Percentiles rank a stretch among this genome's conserved stretches.
These are phyloP conservation scores for Tretioscincus oriximinensis DNA, from an alignment of 2,113 vertebrate species.

Conservation along the genomic window DNA sequence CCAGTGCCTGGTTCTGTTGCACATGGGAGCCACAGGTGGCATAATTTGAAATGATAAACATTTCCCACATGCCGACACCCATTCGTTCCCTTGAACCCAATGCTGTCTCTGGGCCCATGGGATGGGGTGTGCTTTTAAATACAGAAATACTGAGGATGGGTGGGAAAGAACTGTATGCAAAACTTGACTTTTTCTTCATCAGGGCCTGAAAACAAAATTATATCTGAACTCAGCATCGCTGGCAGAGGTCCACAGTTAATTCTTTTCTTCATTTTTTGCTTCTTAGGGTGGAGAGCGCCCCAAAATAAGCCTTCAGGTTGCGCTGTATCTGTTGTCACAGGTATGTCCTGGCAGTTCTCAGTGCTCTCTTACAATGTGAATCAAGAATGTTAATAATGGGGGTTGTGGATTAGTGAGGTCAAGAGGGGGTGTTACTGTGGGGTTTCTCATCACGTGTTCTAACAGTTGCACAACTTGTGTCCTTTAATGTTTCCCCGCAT, in stretches of 20 bases:
- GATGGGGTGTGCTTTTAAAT: background rate
- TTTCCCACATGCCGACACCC: background rate
- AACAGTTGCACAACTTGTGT: too few relatives aligned
- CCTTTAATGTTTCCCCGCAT: background rate
- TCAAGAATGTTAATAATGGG: background rate
- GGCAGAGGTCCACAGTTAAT: background rate
- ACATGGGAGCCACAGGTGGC: background rate
- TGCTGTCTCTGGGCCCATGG: too few relatives aligned
- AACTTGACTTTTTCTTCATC: fast-evolving
- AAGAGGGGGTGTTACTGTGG: background rate
- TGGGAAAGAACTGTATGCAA: too few relatives aligned
- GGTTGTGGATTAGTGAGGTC: background rate
- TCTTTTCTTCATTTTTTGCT: conserved; percentile 3
- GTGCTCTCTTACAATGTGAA: background rate
- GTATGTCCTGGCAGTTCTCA: conserved; percentile 64
- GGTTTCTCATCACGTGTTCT: background rate
- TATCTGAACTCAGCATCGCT: background rate
- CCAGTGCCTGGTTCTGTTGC: background rate
- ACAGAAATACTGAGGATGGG: background rate
- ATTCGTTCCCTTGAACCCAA: too few relatives aligned
- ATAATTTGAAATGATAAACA: background rate
- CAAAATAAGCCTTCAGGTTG: conserved; percentile 94
- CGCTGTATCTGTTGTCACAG: conserved; percentile 96
- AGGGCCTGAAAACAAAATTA: background rate
- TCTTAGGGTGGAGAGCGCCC: conserved; percentile 85